Conservation (phyloP, 2,113 vertebrate genomes). For the Zonotrichia leucophrys region DNA sequence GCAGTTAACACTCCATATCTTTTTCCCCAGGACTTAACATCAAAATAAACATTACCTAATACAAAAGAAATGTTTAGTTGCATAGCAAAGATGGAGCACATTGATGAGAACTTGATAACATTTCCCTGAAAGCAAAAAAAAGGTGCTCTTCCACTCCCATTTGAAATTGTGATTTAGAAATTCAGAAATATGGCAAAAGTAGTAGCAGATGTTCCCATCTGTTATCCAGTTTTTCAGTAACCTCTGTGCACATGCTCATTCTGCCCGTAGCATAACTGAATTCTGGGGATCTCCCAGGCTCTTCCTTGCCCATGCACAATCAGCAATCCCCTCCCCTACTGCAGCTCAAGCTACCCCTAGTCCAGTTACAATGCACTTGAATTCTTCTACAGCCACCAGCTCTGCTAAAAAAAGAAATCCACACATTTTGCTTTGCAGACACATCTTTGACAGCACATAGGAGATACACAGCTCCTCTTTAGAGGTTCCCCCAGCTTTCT, state of each 20-base stretch:
- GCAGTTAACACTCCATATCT: constrained; percentile 83
- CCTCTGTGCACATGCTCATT: not conserved
- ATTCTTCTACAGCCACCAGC: not conserved
- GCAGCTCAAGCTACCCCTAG: not conserved
- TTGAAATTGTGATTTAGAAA: not conserved
- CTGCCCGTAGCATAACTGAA: not conserved
- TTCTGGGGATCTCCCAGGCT: not conserved
- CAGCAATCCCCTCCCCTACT: not conserved
- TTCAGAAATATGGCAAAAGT: not conserved
- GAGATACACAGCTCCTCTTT: not conserved
- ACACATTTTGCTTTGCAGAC: not conserved
- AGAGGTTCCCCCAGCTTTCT: not conserved
- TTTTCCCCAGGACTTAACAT: constrained; percentile 83
- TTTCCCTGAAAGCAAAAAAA: not conserved
- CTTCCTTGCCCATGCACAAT: not conserved
- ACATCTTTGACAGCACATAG: not conserved
- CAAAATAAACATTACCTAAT: constrained; percentile 94
- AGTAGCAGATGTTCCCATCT: not conserved
- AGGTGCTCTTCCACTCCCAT: not conserved
- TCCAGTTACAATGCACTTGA: not conserved
- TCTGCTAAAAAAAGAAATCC: not conserved
- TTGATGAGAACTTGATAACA: not conserved
- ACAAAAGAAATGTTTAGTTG: constrained; percentile 11
- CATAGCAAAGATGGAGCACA: not conserved
- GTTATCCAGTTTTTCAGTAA: not conserved